Base-by-base conservation (phyloP, 2,797 vertebrate genomes). In the Vipera latastei region DNA sequence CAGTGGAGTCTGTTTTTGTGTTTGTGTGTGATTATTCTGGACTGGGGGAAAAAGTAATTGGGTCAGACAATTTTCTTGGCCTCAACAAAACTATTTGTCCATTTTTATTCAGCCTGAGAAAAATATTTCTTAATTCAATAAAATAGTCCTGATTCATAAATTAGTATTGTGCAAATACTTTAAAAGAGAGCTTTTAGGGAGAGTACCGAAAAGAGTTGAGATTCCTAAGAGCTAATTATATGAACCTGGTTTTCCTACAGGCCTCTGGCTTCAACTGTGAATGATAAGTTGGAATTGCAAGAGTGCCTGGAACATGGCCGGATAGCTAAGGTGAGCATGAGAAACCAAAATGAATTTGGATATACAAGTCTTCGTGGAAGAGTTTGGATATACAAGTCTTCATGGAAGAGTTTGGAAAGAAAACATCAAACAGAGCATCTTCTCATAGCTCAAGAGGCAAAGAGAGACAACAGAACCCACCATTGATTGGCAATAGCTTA, bases 281-380 rank as follows among this genome's bases (percentile, higher is more conserved):
- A 97, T 4, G 99, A 99, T 96, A 98, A 97, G 97, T 97, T 99
- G 98, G 99, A 99, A 96, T 98, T 99, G 92, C 99, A 99, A 97
- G 99, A 98, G 95, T 99, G 99, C 96, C 97, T 99, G 97, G 99
- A 99, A 94, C 99, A 99, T 2, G 99, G 99, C 97, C 97, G 99
- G 95, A 99, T 98, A 97, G 99, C 99, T 69, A 99, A 99, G 98
- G 99, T 99, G 96, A 97, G 97, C 14, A 2, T 56, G 25, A 1
- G 6, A 4, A 0, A 6, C 44, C 16, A 6, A n/a, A 1, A 61
- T 48, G 78, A 28, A 51, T 1, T 6, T 11, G 20, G 57, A 22
- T 4, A 2, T 18, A 8, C 0, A 1, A 59, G 12, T 11, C 3
- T 44, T 2, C 56, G 1, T 4, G 38, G 63, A 26, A 90, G 22